Evolutionary conservation across 2,797 vertebrate species (phyloP), one percentile per base, ranked within the genome.

Genomic region (Danio aesculapii): DNA sequence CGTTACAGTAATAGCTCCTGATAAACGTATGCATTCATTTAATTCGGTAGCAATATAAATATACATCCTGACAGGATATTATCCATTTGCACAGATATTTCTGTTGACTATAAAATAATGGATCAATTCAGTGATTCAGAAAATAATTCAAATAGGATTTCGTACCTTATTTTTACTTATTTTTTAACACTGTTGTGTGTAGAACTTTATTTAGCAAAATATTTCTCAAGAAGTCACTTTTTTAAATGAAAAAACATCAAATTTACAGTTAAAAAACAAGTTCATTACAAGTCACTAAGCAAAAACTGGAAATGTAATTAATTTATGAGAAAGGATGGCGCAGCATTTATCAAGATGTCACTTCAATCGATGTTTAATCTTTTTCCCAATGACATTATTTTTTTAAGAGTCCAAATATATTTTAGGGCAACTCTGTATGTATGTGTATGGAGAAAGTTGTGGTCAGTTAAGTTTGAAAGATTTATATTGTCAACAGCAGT

Each of bases 401-500:
- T 66, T 55, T 77, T 12, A 41, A 62, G 41, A 16, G 30, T 49
- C 19, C 19, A 59, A 8, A 59, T 19, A 46, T 11, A 16, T 64
- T 57, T 57, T 49, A 5, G 5, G 12, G 21, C 21, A 14, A 14
- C 43, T 58, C 10, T 47, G 0, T 70, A 30, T 43, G 19, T 70
- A 30, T 43, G 19, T 21, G 19, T 16, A 3, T 8, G 46, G 9
- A 53, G 47, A 21, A 10, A 39, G 58, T 13, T 70, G 55, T 61
- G 66, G 44, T 70, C 55, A 50, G 44, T 16, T 49, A 61, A 49
- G 13, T 19, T 19, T 52, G n/a, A 11, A 19, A 58, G 55, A 70
- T 78, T 70, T 21, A 53, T 70, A 11, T 53, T 10, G 21, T 52
- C 57, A 52, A 52, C 43, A 53, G 77, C 30, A n/a, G 39, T 39